These are phyloP conservation scores for Diphyllodes magnificus DNA, from an alignment of 2,113 vertebrate genomes.

Conservation along the genomic window DNA sequence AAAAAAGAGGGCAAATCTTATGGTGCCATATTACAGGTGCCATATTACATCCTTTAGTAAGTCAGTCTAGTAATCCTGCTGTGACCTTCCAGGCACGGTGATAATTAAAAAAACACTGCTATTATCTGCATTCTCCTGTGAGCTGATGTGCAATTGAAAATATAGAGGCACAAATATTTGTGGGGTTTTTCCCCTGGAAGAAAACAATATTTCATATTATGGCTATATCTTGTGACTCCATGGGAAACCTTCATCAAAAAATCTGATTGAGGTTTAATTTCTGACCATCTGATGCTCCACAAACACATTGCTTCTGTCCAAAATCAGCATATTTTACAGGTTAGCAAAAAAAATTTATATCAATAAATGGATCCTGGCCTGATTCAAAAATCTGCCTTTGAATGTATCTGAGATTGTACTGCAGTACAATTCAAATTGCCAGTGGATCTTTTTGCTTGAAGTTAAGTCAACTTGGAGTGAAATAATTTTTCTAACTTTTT, in stretches of 20 bases:
- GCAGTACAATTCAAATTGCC: not conserved
- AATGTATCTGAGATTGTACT: not conserved
- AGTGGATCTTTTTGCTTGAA: not conserved
- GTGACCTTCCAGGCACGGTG: not conserved
- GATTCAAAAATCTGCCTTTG: not conserved
- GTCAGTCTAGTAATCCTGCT: not conserved
- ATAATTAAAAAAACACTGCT: not conserved
- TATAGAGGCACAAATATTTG: not conserved
- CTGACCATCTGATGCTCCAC: not conserved
- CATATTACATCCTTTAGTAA: not conserved
- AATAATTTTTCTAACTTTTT: not conserved
- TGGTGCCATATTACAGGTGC: not conserved
- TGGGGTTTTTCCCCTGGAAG: rapidly evolving
- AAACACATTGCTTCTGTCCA: not conserved
- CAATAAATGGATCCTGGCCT: not conserved
- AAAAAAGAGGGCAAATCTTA: not conserved
- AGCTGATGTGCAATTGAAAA: not conserved
- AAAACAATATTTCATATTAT: rapidly evolving
- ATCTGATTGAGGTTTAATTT: not conserved
- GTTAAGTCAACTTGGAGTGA: not conserved
- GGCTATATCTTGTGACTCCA: not conserved
- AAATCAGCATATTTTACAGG: not conserved
- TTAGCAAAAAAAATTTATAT: not conserved
- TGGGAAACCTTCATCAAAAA: not conserved
- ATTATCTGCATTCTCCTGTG: not conserved